Evolutionary conservation across 2,797 vertebrate genomes (phyloP).

Genomic region (Tenualosa thibaudeaui): DNA sequence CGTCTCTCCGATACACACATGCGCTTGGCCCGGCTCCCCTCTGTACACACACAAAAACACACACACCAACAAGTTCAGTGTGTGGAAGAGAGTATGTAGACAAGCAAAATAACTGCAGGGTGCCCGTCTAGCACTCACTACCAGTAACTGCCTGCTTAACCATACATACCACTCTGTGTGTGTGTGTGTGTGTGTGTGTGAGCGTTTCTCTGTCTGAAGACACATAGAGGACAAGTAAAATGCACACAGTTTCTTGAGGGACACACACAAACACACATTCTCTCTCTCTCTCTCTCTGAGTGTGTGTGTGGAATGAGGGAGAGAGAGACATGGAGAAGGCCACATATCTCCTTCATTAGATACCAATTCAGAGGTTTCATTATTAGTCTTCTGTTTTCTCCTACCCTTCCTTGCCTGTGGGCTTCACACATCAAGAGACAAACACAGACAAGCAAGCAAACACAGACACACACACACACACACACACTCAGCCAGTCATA

Average conservation of each 20-base stretch:
- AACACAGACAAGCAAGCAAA: slow-evolving; percentile 30
- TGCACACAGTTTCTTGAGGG: too few relatives aligned
- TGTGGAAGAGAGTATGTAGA: slow-evolving; percentile 5
- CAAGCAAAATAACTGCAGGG: slow-evolving; percentile 59
- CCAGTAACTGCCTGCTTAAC: neutral
- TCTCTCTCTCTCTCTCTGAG: neutral
- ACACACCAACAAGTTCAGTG: slow-evolving; percentile 30
- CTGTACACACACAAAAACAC: slow-evolving; percentile 6
- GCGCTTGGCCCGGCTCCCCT: slow-evolving; percentile 78
- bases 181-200: slow-evolving; percentile 6
- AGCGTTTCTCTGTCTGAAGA: neutral
- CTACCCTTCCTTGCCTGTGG: slow-evolving; percentile 11
- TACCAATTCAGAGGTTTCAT: slow-evolving; percentile 41
- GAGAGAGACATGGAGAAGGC: neutral
- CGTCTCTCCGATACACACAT: slow-evolving; percentile 64
- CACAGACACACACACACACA: neutral
- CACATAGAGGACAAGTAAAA: too few relatives aligned
- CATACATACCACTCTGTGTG: neutral
- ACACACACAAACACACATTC: too few relatives aligned
- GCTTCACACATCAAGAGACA: slow-evolving; percentile 43
- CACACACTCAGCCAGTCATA: neutral
- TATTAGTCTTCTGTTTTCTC: slow-evolving; percentile 19
- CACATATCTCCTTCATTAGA: slow-evolving; percentile 27
- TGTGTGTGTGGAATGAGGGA: neutral
- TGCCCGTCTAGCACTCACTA: slow-evolving; percentile 67